These are phyloP conservation scores for Argyrosomus regius DNA, from an alignment of 2,797 vertebrate genomes.

Conservation along the genomic window DNA sequence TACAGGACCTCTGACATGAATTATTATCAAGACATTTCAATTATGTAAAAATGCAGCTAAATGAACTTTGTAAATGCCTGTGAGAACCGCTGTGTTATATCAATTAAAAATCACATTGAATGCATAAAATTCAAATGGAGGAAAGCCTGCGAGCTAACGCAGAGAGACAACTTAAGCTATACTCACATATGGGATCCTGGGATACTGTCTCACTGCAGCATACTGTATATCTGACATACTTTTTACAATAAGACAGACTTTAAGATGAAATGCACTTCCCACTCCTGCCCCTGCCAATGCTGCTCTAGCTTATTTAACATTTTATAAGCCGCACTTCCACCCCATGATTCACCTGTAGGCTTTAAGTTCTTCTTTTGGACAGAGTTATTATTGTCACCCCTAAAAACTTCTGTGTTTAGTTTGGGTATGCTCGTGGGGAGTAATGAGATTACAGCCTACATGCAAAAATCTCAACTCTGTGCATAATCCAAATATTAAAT, in stretches of 20 bases:
- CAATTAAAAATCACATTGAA: slow-evolving; percentile 45
- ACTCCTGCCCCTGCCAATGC: slow-evolving; percentile 9
- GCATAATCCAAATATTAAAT: background rate
- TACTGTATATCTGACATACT: slow-evolving; percentile 4
- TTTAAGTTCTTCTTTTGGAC: slow-evolving; percentile 13
- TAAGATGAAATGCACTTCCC: slow-evolving; percentile 14
- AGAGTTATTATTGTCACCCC: slow-evolving; percentile 15
- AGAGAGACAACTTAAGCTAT: slow-evolving; percentile 7
- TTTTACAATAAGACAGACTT: slow-evolving; percentile 20
- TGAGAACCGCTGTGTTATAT: slow-evolving; percentile 38
- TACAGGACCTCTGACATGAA: slow-evolving; percentile 19
- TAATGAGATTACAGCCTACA: slow-evolving; percentile 18
- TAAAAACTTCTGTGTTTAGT: background rate
- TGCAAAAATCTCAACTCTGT: slow-evolving; percentile 6
- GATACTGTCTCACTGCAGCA: slow-evolving; percentile 17
- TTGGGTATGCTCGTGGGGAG: background rate
- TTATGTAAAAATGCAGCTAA: slow-evolving; percentile 43
- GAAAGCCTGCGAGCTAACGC: slow-evolving; percentile 18
- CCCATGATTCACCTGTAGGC: slow-evolving; percentile 32
- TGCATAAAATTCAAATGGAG: slow-evolving; percentile 42
- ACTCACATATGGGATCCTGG: background rate
- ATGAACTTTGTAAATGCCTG: slow-evolving; percentile 39
- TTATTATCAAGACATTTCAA: slow-evolving; percentile 50
- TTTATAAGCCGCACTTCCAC: slow-evolving; percentile 43
- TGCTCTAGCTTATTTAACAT: slow-evolving; percentile 46